Conservation (phyloP, 2,113 vertebrate species). For the Myrmecobius fasciatus region DNA sequence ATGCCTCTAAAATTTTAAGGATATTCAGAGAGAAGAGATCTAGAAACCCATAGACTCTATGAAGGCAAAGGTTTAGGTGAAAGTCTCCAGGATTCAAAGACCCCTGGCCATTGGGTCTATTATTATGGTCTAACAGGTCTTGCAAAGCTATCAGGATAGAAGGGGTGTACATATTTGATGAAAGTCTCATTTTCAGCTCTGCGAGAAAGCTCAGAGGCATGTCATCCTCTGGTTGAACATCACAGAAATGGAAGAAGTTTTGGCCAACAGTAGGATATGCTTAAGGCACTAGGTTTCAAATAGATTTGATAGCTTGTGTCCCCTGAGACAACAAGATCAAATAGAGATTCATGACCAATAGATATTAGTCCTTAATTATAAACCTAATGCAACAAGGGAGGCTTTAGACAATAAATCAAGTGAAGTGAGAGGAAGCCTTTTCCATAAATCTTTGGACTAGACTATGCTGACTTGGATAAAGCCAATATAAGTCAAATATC, state of each 20-base stretch:
- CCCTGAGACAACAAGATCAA: neutral
- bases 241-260: neutral
- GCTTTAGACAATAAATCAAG: neutral
- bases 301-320: neutral
- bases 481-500: neutral
- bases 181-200: neutral
- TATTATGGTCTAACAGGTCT: neutral
- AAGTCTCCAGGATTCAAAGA: neutral
- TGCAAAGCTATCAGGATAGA: neutral
- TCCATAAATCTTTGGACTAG: neutral
- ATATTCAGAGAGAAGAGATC: neutral
- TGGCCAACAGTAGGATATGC: neutral
- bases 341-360: neutral
- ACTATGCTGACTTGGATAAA: neutral
- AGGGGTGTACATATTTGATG: neutral
- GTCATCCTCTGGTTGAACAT: neutral
- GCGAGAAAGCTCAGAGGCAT: neutral
- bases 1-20: no score
- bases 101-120: neutral
- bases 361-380: no score
- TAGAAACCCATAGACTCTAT: neutral
- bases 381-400: neutral
- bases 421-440: neutral
- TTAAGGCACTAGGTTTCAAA: no score
- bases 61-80: neutral